phyloP scores from a whole-genome alignment of 1,140 invertebrate genomes.

The Drosophila burlai region DNA sequence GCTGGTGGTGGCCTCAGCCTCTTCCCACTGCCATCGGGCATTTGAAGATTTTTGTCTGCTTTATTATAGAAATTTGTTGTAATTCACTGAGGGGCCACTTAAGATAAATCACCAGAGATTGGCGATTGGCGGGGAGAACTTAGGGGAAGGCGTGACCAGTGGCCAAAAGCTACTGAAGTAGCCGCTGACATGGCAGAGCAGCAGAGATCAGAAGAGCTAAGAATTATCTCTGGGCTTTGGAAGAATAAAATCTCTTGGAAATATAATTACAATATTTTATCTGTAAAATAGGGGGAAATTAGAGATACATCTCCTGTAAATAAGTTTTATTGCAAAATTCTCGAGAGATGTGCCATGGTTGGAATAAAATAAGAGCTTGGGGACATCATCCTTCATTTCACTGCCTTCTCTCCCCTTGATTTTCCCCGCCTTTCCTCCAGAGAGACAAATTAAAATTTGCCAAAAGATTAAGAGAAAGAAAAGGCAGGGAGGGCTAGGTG shows the following conservation, averaged over 20 bases:
- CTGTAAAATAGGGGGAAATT: constrained; percentile 7
- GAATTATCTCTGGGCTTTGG: neutral
- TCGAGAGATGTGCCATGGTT: constrained; percentile 21
- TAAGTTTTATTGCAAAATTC: constrained; percentile 39
- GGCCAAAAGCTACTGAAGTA: constrained; percentile 70
- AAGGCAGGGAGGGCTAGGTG: neutral
- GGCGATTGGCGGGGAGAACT: constrained; percentile 21
- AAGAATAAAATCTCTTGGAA: neutral
- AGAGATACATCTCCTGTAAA: neutral
- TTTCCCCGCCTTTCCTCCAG: neutral
- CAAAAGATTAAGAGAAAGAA: constrained; percentile 40
- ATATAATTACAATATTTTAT: constrained; percentile 23
- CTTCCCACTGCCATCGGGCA: constrained; percentile 46
- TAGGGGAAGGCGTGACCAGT: constrained; percentile 41
- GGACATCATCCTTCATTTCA: constrained; percentile 26
- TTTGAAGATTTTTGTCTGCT: constrained; percentile 79
- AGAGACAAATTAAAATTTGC: constrained; percentile 61
- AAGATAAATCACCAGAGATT: constrained; percentile 72
- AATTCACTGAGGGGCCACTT: constrained; percentile 79
- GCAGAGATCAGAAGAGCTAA: constrained; percentile 11
- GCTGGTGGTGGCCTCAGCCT: neutral
- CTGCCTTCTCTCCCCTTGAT: neutral
- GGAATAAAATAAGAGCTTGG: constrained; percentile 26
- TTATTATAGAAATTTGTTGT: constrained; percentile 84
- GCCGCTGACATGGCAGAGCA: constrained; percentile 47